These are phyloP conservation scores for Reticulitermes lucifugus DNA, from an alignment of 2,888 invertebrate species.

Conservation along the genomic window DNA sequence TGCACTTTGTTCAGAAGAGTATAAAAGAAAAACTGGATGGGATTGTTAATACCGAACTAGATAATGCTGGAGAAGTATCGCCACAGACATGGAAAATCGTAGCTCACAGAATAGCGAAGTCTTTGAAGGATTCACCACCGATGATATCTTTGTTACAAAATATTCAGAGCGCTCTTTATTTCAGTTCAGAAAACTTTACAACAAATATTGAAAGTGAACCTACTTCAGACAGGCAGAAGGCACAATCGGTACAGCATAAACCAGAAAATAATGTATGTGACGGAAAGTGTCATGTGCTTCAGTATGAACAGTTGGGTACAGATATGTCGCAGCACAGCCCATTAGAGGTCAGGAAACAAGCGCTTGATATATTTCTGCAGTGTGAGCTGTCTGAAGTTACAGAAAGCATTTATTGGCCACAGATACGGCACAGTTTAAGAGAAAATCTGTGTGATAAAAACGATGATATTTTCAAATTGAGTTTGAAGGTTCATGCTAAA, in stretches of 20 bases:
- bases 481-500: slow-evolving; percentile 50
- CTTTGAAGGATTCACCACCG: slow-evolving; percentile 38
- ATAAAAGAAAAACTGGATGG: slow-evolving; percentile 39
- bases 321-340: slow-evolving; percentile 20
- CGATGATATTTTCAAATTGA: slow-evolving; percentile 43
- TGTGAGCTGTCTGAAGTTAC: slow-evolving; percentile 25
- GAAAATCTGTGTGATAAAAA: slow-evolving; percentile 40
- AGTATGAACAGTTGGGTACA: slow-evolving; percentile 29
- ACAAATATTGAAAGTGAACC: neutral
- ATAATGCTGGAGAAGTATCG: slow-evolving; percentile 35
- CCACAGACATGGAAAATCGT: slow-evolving; percentile 51
- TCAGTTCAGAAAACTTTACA: neutral
- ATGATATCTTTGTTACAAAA: slow-evolving; percentile 40
- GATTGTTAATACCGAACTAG: slow-evolving; percentile 34
- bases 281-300: neutral
- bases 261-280: neutral
- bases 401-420: slow-evolving; percentile 39
- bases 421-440: slow-evolving; percentile 31
- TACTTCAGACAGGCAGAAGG: neutral
- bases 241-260: neutral
- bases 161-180: neutral
- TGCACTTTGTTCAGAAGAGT: neutral
- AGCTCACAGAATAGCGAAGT: slow-evolving; percentile 47
- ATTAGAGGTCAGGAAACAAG: slow-evolving; percentile 31
- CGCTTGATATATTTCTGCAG: slow-evolving; percentile 36